Conservation (phyloP, 2,113 vertebrate genomes). For the Charadrius vociferus region DNA sequence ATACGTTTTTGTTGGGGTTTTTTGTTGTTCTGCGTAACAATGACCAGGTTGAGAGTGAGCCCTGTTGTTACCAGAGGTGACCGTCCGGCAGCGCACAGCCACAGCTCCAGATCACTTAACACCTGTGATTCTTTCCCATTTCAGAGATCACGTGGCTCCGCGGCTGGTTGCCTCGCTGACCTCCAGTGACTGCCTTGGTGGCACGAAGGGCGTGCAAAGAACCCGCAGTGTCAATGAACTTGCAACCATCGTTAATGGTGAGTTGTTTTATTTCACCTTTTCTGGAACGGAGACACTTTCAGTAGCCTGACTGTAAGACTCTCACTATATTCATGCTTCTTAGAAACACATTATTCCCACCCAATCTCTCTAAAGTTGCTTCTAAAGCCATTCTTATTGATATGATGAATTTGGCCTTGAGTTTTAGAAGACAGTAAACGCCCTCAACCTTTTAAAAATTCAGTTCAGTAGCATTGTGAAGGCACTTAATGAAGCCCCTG, state of each 20-base stretch:
- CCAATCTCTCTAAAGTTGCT: background rate
- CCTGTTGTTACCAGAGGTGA: no score
- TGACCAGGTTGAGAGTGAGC: fast-evolving
- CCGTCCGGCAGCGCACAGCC: background rate
- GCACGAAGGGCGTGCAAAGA: fast-evolving
- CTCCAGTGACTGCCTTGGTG: background rate
- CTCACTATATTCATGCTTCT: background rate
- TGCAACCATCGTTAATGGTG: fast-evolving
- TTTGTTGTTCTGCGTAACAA: no score
- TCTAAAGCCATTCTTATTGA: fast-evolving
- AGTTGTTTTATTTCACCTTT: background rate
- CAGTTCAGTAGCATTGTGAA: background rate
- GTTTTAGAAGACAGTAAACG: background rate
- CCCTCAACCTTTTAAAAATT: background rate
- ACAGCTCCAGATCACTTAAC: background rate
- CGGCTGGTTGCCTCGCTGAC: background rate
- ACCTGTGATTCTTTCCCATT: fast-evolving
- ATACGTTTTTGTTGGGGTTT: fast-evolving
- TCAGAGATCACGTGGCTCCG: background rate
- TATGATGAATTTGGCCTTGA: background rate
- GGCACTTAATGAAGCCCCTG: background rate
- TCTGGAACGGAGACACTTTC: background rate
- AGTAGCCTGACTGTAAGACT: background rate
- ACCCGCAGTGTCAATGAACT: background rate
- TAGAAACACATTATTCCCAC: background rate